A percentile compares a stretch with the other conserved stretches of the same genome.
Evolutionary conservation across 37 sponge, comb jelly and placozoan genomes (phyloP).

Genomic region (Ianthella basta): DNA sequence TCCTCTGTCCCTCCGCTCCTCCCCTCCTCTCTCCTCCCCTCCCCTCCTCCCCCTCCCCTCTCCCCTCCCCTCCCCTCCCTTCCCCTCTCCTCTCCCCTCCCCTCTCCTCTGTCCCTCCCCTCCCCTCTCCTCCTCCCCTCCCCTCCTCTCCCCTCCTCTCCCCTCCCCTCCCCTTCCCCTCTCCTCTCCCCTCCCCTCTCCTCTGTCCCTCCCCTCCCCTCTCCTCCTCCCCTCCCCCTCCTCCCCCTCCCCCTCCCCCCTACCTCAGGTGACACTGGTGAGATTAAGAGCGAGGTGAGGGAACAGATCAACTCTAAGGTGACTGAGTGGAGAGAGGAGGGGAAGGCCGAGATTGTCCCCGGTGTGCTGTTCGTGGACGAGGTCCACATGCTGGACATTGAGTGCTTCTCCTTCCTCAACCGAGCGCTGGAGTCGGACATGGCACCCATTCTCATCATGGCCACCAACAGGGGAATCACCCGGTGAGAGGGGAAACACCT

Average conservation of each 20-base stretch:
- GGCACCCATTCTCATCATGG: constrained; percentile 97
- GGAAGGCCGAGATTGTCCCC: constrained; percentile 98
- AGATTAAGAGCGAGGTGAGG: constrained; percentile 95
- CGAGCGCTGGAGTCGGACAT: constrained; percentile 95
- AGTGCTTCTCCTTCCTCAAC: constrained; percentile 99
- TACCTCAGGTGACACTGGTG: constrained; percentile 91
- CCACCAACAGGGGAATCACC: constrained; percentile 97
- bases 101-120: neutral
- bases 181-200: neutral
- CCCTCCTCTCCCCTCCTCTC: neutral
- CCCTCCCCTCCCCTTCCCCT: neutral
- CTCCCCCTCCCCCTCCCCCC: neutral
- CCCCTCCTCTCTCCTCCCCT: neutral
- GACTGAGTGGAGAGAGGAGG: constrained; percentile 98
- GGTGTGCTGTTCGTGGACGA: constrained; percentile 99
- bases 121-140: neutral
- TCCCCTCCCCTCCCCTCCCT: neutral
- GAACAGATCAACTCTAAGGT: constrained; percentile 98
- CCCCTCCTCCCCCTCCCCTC: neutral
- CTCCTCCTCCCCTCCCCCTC: neutral
- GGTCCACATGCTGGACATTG: constrained; percentile 99
- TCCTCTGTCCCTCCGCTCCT: neutral
- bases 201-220: neutral
- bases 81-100: neutral
- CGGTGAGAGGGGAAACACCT: constrained; percentile 38